Conservation (phyloP, 2,113 vertebrate genomes). For the Willisornis vidua region DNA sequence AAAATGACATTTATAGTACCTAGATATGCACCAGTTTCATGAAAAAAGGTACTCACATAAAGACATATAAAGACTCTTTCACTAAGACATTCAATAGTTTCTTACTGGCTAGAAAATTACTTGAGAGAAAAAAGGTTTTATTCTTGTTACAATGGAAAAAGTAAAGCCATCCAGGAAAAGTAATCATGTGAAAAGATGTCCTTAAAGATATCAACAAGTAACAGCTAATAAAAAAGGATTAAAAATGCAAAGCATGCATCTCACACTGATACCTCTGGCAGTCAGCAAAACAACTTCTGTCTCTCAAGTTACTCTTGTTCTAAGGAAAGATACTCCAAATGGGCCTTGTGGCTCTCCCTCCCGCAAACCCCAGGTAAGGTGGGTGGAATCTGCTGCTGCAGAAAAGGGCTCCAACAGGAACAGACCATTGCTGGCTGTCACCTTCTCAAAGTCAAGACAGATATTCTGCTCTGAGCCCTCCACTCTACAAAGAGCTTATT, state of each 20-base stretch:
- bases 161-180: slow-evolving; percentile 54
- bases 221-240: slow-evolving; percentile 30
- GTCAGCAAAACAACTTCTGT: not conserved
- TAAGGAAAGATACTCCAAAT: not conserved
- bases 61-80: slow-evolving; percentile 65
- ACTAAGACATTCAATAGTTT: slow-evolving; percentile 34
- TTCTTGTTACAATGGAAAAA: slow-evolving; percentile 61
- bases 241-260: not conserved
- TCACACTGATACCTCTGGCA: not conserved
- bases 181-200: slow-evolving; percentile 60
- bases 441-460: not conserved
- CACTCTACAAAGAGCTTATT: not conserved
- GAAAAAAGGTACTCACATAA: slow-evolving; percentile 26
- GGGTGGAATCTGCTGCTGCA: not conserved
- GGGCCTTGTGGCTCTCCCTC: not conserved
- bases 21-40: slow-evolving; percentile 37
- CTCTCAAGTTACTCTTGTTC: not conserved
- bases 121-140: slow-evolving; percentile 52
- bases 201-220: slow-evolving; percentile 44
- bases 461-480: not conserved
- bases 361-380: not conserved
- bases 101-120: slow-evolving; percentile 57
- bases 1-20: slow-evolving; percentile 14
- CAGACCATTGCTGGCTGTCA: not conserved
- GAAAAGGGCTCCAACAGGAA: not conserved